Evolutionary conservation across 2,113 vertebrate genomes (phyloP).

Genomic region (Melanocharis versteri): DNA sequence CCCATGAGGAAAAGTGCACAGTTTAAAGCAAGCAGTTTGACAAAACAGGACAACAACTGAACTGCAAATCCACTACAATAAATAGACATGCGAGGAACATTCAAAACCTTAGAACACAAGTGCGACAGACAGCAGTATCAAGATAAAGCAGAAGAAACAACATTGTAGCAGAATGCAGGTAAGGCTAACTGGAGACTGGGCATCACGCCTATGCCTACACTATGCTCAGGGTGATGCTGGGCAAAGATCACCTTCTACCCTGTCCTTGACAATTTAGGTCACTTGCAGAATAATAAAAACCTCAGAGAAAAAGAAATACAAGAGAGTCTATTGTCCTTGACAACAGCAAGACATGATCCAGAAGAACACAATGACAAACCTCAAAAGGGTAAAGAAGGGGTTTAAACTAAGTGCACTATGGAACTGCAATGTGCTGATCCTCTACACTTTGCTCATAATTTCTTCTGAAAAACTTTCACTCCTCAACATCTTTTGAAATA

Average conservation of each 20-base stretch:
- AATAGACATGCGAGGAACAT: neutral
- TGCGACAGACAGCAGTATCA: neutral
- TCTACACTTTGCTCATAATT: neutral
- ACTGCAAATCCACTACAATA: neutral
- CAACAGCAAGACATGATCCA: neutral
- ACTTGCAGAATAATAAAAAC: neutral
- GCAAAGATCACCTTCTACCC: neutral
- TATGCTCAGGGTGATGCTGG: neutral
- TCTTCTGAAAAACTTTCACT: neutral
- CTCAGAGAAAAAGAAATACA: neutral
- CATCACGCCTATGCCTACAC: neutral
- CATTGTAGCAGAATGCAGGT: neutral
- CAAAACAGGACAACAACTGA: neutral
- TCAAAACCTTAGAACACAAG: neutral
- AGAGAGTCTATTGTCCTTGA: neutral
- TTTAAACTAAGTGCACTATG: neutral
- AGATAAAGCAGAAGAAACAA: neutral
- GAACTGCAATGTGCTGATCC: neutral
- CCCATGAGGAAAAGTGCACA: rapidly evolving
- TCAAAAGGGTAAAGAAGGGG: neutral
- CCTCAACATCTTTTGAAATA: neutral
- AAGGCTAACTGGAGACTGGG: neutral
- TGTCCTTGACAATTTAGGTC: neutral
- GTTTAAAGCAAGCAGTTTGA: neutral
- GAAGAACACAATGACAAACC: neutral